phyloP scores from a whole-genome alignment of 2,888 invertebrate genomes.

The Coelopa pilipes region DNA sequence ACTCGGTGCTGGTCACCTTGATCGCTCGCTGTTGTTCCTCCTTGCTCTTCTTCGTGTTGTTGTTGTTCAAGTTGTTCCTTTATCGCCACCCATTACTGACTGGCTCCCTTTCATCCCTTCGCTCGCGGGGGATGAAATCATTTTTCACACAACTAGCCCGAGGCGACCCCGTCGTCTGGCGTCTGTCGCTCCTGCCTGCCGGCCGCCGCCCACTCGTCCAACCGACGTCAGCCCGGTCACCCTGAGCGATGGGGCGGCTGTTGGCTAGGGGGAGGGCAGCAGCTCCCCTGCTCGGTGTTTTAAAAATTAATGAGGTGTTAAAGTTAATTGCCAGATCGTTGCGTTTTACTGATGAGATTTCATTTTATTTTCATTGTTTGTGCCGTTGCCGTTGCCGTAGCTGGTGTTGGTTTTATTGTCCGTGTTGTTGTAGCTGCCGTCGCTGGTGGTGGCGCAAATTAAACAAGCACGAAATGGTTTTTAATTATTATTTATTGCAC shows the following conservation, averaged over 20 bases:
- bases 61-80: neutral
- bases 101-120: neutral
- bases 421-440: neutral
- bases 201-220: too few relatives aligned
- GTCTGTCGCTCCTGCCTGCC: neutral
- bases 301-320: slow-evolving; percentile 35
- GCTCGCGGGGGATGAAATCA: slow-evolving; percentile 6
- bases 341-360: slow-evolving; percentile 34
- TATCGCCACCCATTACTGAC: slow-evolving; percentile 10
- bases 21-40: too few relatives aligned
- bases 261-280: slow-evolving; percentile 3
- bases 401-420: neutral
- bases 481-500: slow-evolving; percentile 34
- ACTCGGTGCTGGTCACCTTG: too few relatives aligned
- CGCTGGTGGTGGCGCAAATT: slow-evolving; percentile 26
- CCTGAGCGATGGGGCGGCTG: neutral
- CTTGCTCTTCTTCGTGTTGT: too few relatives aligned
- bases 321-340: slow-evolving; percentile 37
- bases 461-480: slow-evolving; percentile 35
- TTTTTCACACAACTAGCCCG: neutral
- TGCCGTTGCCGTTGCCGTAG: slow-evolving; percentile 24
- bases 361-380: slow-evolving; percentile 16
- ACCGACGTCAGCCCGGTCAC: too few relatives aligned
- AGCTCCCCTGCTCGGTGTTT: slow-evolving; percentile 17
- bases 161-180: neutral